These are phyloP conservation scores for Actenoides lindsayi DNA, from an alignment of 2,113 vertebrate genomes.

Conservation along the genomic window DNA sequence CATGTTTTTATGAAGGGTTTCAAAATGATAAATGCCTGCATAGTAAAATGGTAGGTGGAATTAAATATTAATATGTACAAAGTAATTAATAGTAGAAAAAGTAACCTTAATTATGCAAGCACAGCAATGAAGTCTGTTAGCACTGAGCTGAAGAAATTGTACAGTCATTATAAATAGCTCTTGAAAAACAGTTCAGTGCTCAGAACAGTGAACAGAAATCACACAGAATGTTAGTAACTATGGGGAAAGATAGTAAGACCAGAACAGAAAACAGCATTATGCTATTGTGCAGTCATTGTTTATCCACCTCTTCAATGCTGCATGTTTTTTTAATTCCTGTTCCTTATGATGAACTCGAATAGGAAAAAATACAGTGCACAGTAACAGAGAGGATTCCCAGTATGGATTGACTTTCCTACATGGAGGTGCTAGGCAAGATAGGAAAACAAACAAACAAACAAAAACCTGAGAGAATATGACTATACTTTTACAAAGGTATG, in stretches of 20 bases:
- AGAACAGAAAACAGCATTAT: background rate
- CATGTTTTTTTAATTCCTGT: background rate
- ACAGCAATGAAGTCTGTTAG: background rate
- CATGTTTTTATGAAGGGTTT: background rate
- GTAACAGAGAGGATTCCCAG: background rate
- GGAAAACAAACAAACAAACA: background rate
- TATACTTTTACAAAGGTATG: background rate
- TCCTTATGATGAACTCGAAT: background rate
- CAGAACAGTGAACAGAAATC: background rate
- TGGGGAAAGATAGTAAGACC: background rate
- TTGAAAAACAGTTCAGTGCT: background rate
- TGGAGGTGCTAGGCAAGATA: background rate
- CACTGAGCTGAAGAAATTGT: background rate
- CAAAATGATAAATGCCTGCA: background rate
- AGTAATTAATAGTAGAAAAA: background rate
- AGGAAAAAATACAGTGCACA: background rate
- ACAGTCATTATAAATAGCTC: background rate
- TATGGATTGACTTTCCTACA: background rate
- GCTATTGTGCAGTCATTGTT: background rate
- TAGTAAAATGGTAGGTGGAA: background rate
- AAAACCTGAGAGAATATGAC: background rate
- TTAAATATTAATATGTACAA: background rate
- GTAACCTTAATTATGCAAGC: background rate
- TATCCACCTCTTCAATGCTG: background rate
- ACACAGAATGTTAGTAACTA: background rate